phyloP scores from a whole-genome alignment of 2,888 invertebrate species.

The Mythimna ferrago region DNA sequence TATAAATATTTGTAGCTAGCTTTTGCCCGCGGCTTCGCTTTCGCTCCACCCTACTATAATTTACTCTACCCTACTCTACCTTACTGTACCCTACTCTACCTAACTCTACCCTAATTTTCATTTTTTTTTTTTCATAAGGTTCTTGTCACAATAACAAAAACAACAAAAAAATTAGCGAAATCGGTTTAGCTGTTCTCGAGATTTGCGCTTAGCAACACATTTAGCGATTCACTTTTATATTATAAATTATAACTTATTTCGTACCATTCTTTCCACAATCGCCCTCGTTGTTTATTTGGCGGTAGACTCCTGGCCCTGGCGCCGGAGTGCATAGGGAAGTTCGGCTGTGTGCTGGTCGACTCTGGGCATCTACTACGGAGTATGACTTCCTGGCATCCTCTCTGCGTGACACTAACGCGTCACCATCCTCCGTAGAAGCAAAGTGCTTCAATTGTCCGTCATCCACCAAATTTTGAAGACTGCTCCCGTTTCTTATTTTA shows the following conservation, averaged over 20 bases:
- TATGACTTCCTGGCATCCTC: slow-evolving; percentile 83
- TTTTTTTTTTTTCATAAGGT: too few relatives aligned
- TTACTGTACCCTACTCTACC: too few relatives aligned
- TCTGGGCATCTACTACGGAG: slow-evolving; percentile 81
- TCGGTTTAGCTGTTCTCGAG: too few relatives aligned
- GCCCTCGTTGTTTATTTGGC: slow-evolving; percentile 82
- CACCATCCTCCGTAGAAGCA: slow-evolving; percentile 75
- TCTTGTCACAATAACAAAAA: too few relatives aligned
- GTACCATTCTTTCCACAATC: slow-evolving; percentile 68
- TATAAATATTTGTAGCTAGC: slow-evolving; percentile 40
- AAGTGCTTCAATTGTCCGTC: slow-evolving; percentile 83
- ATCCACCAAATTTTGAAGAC: slow-evolving; percentile 84
- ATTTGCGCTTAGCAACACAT: too few relatives aligned
- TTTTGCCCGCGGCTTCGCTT: too few relatives aligned
- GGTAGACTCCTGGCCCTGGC: slow-evolving; percentile 85
- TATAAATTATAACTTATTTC: slow-evolving; percentile 42
- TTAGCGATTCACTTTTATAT: too few relatives aligned
- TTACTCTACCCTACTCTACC: too few relatives aligned
- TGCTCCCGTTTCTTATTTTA: slow-evolving; percentile 80
- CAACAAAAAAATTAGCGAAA: too few relatives aligned
- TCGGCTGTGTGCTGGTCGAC: slow-evolving; percentile 75
- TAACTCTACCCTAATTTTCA: too few relatives aligned
- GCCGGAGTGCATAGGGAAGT: slow-evolving; percentile 77
- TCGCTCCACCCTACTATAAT: too few relatives aligned
- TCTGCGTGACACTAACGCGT: slow-evolving; percentile 65